Conservation (phyloP, 2,113 vertebrate species). For the Marmota monax region DNA sequence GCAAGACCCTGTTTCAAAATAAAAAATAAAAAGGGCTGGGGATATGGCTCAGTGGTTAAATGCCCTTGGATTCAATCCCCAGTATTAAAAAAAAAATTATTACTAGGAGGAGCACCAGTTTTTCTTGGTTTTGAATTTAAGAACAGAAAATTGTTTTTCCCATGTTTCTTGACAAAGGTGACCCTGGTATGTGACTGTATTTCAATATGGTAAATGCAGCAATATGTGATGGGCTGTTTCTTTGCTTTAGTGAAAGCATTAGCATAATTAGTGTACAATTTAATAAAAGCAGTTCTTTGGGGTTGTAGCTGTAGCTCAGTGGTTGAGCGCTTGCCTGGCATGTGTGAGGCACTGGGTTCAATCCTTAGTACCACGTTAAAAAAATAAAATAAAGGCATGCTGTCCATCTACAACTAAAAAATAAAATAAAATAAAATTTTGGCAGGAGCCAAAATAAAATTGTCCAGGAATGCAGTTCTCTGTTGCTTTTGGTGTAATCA, state of each 20-base stretch:
- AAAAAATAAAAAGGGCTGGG: too few species aligned
- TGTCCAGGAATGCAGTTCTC: conserved; percentile 9
- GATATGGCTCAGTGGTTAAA: too few species aligned
- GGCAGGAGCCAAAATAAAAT: conserved; percentile 13
- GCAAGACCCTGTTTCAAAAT: too few species aligned
- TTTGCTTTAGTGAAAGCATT: conserved; percentile 60
- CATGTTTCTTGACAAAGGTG: conserved; percentile 50
- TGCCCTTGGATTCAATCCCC: too few species aligned
- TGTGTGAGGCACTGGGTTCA: too few species aligned
- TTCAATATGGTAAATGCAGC: conserved; percentile 56
- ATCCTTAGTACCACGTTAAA: too few species aligned
- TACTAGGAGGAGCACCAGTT: conserved; percentile 47
- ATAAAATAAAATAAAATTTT: too few species aligned
- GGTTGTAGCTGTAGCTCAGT: too few species aligned
- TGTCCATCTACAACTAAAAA: too few species aligned
- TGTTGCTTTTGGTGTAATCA: conserved; percentile 43
- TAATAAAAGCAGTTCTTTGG: conserved; percentile 47
- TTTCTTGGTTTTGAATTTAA: conserved; percentile 58
- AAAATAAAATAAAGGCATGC: too few species aligned
- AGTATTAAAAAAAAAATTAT: background rate
- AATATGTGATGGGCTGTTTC: conserved; percentile 58
- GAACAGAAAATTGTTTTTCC: conserved; percentile 53
- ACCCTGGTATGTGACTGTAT: conserved; percentile 36
- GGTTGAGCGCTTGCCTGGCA: too few species aligned
- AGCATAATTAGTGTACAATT: background rate